Conservation (phyloP, 1,140 invertebrate genomes). For the Tetragnatha versicolor region DNA sequence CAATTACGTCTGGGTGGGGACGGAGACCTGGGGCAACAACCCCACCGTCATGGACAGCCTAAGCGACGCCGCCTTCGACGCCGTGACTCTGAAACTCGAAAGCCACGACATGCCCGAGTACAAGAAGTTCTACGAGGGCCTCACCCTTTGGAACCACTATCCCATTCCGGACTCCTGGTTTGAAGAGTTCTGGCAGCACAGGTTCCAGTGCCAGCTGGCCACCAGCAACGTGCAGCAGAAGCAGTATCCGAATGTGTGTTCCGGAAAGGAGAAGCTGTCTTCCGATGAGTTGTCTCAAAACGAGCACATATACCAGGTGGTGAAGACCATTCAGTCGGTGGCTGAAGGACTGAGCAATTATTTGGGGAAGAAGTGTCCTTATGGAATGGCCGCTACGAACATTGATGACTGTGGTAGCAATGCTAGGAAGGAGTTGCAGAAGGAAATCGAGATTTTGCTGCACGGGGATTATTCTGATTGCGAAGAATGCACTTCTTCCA, state of each 20-base stretch:
- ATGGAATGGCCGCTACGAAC: constrained; percentile 56
- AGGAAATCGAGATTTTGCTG: constrained; percentile 31
- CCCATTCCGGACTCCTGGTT: constrained; percentile 65
- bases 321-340: constrained; percentile 64
- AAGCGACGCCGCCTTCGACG: constrained; percentile 59
- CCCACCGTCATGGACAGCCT: constrained; percentile 60
- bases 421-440: constrained; percentile 54
- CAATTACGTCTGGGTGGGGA: constrained; percentile 45
- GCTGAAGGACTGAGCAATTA: constrained; percentile 63
- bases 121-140: constrained; percentile 62
- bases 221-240: constrained; percentile 60
- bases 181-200: constrained; percentile 65
- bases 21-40: constrained; percentile 51
- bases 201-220: constrained; percentile 63
- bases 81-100: constrained; percentile 61
- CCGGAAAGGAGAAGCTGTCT: constrained; percentile 51
- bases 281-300: constrained; percentile 58
- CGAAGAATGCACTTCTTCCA: constrained; percentile 36
- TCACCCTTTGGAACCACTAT: constrained; percentile 62
- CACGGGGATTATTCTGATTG: constrained; percentile 25
- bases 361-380: constrained; percentile 58
- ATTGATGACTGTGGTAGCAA: constrained; percentile 60
- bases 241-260: constrained; percentile 30
- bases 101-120: constrained; percentile 65
- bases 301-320: constrained; percentile 64